Base-by-base conservation (phyloP, 2,888 invertebrate genomes). In the Synergus gifuensis region DNA sequence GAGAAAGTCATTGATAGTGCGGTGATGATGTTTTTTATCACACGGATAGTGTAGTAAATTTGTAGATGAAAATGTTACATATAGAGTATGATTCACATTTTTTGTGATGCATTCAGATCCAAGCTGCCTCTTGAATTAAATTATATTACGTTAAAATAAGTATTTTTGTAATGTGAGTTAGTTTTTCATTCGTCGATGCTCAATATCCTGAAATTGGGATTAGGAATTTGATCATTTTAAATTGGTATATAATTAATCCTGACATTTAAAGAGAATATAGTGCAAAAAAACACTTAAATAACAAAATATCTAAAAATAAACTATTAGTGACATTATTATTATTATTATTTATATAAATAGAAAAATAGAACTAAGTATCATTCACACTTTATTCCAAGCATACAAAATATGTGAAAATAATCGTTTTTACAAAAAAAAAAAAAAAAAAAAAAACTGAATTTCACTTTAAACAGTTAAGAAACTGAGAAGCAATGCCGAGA, bases 41-140 rank as follows among this genome's bases (percentile, higher is more conserved):
- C 16, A 73, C 42, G 40, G 49, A 44, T 14, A 67, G 11, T 44
- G 67, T 67, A 40, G 66, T 66, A 67, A 22, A 67, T 67, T 67
- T 42, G 8, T 36, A 22, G 60, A 12, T 22, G 60, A 60, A 12
- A 22, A 60, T 60, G n/a, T n/a, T 54, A 54, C 22, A 60, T 60
- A 22, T 60, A 60, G 12, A 22, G 14, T 12, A 36, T 49, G 46
- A 28, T 54, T 28, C 28, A 73, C 49, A 3, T 49, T 54, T 54
- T 73, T 11, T 73, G 49, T 16, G 22, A 22, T 16, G n/a, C 54
- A 73, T 54, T 73, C 73, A 54, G 28, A 36, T 16, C 4, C 14
- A 54, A 28, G 42, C 42, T 44, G 28, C 16, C 28, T 49, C 8
- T 64, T 64, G n/a, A 42, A 64, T 64, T 64, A 64, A 64, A 64